Evolutionary conservation across 2,113 vertebrate species (phyloP).

Genomic region (Bettongia penicillata): DNA sequence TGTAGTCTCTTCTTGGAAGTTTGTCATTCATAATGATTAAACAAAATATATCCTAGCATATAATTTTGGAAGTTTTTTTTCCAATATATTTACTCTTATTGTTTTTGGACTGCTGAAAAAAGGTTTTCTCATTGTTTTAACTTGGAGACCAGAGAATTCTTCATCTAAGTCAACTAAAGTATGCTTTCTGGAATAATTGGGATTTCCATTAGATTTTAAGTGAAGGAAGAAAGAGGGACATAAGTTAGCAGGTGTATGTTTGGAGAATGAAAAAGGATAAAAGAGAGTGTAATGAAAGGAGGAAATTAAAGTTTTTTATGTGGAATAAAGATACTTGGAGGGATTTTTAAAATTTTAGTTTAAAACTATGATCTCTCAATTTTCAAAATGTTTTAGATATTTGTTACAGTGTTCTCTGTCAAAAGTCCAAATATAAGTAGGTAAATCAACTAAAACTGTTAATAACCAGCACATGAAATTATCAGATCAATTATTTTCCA

Average conservation of each 20-base stretch:
- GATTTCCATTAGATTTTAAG: neutral
- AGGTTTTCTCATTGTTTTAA: neutral
- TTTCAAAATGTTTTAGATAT: neutral
- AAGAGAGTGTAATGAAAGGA: constrained; percentile 26
- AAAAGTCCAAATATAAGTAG: neutral
- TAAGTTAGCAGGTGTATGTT: neutral
- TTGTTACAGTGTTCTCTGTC: neutral
- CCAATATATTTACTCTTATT: neutral
- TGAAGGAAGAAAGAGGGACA: neutral
- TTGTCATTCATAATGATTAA: neutral
- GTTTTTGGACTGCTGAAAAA: neutral
- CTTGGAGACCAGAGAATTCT: neutral
- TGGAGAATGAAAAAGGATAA: constrained; percentile 15
- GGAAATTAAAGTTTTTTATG: neutral
- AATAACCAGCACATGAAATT: constrained; percentile 28
- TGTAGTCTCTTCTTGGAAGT: neutral
- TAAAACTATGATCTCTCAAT: neutral
- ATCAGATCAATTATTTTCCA: constrained; percentile 36
- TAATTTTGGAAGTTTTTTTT: neutral
- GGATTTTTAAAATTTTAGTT: constrained; percentile 43
- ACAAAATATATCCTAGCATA: neutral
- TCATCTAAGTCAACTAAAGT: neutral
- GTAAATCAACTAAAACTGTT: constrained; percentile 34
- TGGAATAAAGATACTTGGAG: constrained; percentile 35
- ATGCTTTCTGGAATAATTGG: neutral